These are phyloP conservation scores for Melanotaenia nigrans DNA, from an alignment of 2,797 vertebrate genomes.

Conservation along the genomic window DNA sequence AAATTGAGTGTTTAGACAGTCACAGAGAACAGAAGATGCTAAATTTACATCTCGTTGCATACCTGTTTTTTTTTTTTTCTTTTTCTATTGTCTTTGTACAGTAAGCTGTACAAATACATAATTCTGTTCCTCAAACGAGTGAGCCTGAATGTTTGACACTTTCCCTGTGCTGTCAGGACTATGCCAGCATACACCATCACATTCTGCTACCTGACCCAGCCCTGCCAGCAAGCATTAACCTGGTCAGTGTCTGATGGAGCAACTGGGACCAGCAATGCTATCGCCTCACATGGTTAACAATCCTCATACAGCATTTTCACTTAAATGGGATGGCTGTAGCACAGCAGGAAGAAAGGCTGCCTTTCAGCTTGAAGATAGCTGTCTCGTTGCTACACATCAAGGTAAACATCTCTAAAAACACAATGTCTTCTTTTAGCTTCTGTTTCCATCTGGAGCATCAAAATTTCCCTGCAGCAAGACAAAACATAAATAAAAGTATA, in stretches of 20 bases:
- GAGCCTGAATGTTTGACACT: not conserved
- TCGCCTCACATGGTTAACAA: conserved; percentile 34
- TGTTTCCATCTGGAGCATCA: conserved; percentile 3
- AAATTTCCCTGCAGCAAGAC: not conserved
- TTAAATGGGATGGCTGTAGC: not conserved
- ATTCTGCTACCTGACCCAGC: conserved; percentile 46
- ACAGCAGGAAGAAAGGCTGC: not conserved
- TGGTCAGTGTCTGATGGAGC: conserved; percentile 30
- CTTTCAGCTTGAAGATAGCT: not conserved
- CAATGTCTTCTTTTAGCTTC: conserved; percentile 3
- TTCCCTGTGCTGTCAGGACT: conserved; percentile 2
- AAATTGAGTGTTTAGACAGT: not conserved
- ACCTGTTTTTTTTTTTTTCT: not conserved
- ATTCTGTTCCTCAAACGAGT: conserved; percentile 2
- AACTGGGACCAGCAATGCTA: conserved; percentile 34
- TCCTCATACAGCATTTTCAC: conserved; percentile 44
- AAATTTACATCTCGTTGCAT: not conserved
- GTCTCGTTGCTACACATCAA: not conserved
- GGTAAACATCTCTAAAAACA: not conserved
- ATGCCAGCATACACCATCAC: conserved; percentile 20
- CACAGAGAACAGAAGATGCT: not conserved
- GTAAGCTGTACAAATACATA: not conserved
- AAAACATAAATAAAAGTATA: conserved; percentile 12
- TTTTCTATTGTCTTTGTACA: not conserved
- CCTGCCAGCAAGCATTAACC: conserved; percentile 62